A percentile compares a stretch with the other conserved stretches of the same genome.
phyloP scores from a whole-genome alignment of 2,888 invertebrate species.

The Synergus laeviventris region DNA sequence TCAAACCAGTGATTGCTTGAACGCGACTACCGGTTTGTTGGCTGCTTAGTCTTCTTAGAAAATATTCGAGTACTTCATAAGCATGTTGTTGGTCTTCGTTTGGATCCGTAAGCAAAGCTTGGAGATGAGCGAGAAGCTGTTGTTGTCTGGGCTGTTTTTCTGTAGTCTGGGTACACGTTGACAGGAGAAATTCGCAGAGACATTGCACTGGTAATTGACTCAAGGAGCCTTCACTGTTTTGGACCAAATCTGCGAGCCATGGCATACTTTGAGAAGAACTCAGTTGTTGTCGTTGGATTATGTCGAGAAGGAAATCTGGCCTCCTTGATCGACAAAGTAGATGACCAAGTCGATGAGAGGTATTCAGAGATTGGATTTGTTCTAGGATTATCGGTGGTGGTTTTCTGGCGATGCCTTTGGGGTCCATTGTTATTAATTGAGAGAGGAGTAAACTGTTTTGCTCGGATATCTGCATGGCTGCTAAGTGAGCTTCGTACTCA shows the following conservation, averaged over 20 bases:
- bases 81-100: slow-evolving; percentile 81
- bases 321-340: slow-evolving; percentile 91
- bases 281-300: slow-evolving; percentile 89
- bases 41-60: slow-evolving; percentile 89
- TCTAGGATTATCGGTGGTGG: slow-evolving; percentile 89
- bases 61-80: slow-evolving; percentile 92
- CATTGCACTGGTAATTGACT: slow-evolving; percentile 97
- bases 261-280: slow-evolving; percentile 96
- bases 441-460: slow-evolving; percentile 90
- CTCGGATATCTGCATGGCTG: slow-evolving; percentile 94
- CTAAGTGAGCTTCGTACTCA: slow-evolving; percentile 94
- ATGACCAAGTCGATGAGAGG: slow-evolving; percentile 89
- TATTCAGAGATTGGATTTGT: slow-evolving; percentile 86
- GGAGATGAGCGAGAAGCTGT: slow-evolving; percentile 83
- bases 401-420: slow-evolving; percentile 87
- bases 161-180: slow-evolving; percentile 80
- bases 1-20: slow-evolving; percentile 86
- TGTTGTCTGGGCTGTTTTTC: slow-evolving; percentile 86
- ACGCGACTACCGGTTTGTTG: slow-evolving; percentile 86
- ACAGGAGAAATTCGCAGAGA: slow-evolving; percentile 94
- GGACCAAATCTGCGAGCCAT: slow-evolving; percentile 95
- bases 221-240: slow-evolving; percentile 91
- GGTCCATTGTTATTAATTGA: slow-evolving; percentile 91
- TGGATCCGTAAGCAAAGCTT: slow-evolving; percentile 78
- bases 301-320: slow-evolving; percentile 94